Evolutionary conservation across 2,888 invertebrate species (phyloP).

Genomic region (Chorisops tibialis): DNA sequence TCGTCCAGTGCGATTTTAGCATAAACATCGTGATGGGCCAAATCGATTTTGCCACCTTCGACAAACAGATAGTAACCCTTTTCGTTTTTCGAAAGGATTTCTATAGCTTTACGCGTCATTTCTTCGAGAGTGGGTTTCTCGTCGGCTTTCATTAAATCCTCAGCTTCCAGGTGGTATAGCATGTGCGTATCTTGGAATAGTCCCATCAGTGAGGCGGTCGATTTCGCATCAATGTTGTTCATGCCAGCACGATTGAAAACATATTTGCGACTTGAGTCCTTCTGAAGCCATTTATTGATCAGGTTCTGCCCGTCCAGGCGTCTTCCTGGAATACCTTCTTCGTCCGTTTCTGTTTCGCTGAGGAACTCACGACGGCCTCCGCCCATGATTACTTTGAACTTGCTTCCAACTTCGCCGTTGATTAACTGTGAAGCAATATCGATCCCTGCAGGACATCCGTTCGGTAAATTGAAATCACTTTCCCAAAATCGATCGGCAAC

Average conservation of each 20-base stretch:
- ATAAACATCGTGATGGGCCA: conserved; percentile 46
- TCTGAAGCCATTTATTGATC: conserved; percentile 60
- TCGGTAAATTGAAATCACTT: conserved; percentile 57
- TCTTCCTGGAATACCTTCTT: conserved; percentile 55
- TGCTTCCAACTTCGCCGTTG: conserved; percentile 61
- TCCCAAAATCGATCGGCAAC: conserved; percentile 72
- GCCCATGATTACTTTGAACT: conserved; percentile 61
- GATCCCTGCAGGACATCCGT: background rate
- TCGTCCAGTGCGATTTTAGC: conserved; percentile 48
- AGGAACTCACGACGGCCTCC: conserved; percentile 45
- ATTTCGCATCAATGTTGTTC: conserved; percentile 47
- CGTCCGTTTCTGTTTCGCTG: conserved; percentile 51
- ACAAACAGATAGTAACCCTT: conserved; percentile 78
- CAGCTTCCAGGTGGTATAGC: conserved; percentile 64
- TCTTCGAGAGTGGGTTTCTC: conserved; percentile 66
- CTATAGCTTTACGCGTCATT: conserved; percentile 75
- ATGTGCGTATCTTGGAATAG: conserved; percentile 65
- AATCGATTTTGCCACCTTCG: conserved; percentile 58
- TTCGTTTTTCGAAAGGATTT: conserved; percentile 60
- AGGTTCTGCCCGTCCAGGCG: conserved; percentile 64
- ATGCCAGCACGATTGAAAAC: conserved; percentile 56
- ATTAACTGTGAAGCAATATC: conserved; percentile 74
- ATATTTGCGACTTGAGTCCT: conserved; percentile 45
- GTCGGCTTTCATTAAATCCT: conserved; percentile 33
- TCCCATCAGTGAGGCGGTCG: conserved; percentile 62